Evolutionary conservation across 2,113 vertebrate species (phyloP).

Genomic region (Hoplias malabaricus): DNA sequence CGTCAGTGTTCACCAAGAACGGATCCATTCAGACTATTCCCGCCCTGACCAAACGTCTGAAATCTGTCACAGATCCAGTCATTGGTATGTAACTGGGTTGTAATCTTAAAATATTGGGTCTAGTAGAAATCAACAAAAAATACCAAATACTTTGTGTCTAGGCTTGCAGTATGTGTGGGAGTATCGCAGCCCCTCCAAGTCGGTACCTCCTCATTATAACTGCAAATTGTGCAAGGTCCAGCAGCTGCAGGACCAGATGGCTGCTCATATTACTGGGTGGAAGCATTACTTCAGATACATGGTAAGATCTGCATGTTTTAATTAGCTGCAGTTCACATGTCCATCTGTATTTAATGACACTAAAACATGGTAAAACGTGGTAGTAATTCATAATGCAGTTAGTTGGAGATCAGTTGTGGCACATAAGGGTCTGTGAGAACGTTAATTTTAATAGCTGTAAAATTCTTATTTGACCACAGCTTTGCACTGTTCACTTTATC

Average conservation of each 20-base stretch:
- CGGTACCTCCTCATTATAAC: constrained; percentile 75
- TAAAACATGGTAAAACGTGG: no score
- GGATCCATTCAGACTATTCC: constrained; percentile 65
- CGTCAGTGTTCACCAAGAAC: constrained; percentile 68
- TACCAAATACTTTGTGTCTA: constrained; percentile 58
- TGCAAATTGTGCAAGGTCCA: constrained; percentile 75
- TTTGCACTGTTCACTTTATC: no score
- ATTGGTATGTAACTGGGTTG: constrained; percentile 66
- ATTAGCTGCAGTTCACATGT: not conserved
- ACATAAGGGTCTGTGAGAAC: no score
- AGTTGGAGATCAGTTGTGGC: no score
- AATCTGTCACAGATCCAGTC: constrained; percentile 58
- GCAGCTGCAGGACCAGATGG: constrained; percentile 71
- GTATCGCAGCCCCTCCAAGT: constrained; percentile 76
- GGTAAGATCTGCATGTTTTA: constrained; percentile 48
- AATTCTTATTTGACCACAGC: no score
- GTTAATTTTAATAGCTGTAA: no score
- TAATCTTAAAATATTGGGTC: not conserved
- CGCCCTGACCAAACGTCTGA: constrained; percentile 65
- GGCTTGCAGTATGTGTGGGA: constrained; percentile 80
- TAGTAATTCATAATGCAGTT: no score
- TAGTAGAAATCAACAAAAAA: no score
- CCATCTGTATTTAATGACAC: no score
- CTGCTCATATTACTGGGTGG: constrained; percentile 74
- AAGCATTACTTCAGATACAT: constrained; percentile 75